phyloP scores from a whole-genome alignment of 2,888 invertebrate genomes.

The Artemia sp. region DNA sequence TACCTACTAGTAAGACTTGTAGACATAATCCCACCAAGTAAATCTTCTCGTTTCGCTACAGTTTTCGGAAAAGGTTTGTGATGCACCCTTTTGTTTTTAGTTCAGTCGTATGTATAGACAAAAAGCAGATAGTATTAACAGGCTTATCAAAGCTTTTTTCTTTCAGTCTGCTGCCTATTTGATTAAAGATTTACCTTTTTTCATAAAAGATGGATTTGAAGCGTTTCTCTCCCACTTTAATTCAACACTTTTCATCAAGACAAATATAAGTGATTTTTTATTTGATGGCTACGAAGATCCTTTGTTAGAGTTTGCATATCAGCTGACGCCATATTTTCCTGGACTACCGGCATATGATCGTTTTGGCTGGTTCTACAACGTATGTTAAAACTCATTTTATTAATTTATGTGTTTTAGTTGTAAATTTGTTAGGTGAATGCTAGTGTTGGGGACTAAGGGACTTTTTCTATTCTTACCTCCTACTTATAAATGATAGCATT shows the following conservation, averaged over 20 bases:
- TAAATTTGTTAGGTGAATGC: slow-evolving; percentile 28
- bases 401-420: slow-evolving; percentile 10
- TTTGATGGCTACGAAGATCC: slow-evolving; percentile 65
- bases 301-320: slow-evolving; percentile 46
- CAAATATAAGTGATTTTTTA: slow-evolving; percentile 48
- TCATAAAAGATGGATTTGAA: slow-evolving; percentile 26
- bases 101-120: too few species aligned
- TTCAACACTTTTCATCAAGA: slow-evolving; percentile 35
- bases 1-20: too few species aligned
- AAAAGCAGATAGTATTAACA: too few species aligned
- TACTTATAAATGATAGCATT: too few species aligned
- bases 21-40: too few species aligned
- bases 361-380: slow-evolving; percentile 71
- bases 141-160: not conserved
- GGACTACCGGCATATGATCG: slow-evolving; percentile 47
- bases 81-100: too few species aligned
- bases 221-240: slow-evolving; percentile 30
- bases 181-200: slow-evolving; percentile 40
- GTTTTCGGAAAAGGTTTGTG: too few species aligned
- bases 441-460: too few species aligned
- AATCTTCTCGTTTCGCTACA: too few species aligned
- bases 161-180: slow-evolving; percentile 43
- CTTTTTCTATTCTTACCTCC: too few species aligned
- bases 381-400: slow-evolving; percentile 34
- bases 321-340: slow-evolving; percentile 38